Base-by-base conservation (phyloP, 2,113 vertebrate species). In the Sturnus vulgaris region DNA sequence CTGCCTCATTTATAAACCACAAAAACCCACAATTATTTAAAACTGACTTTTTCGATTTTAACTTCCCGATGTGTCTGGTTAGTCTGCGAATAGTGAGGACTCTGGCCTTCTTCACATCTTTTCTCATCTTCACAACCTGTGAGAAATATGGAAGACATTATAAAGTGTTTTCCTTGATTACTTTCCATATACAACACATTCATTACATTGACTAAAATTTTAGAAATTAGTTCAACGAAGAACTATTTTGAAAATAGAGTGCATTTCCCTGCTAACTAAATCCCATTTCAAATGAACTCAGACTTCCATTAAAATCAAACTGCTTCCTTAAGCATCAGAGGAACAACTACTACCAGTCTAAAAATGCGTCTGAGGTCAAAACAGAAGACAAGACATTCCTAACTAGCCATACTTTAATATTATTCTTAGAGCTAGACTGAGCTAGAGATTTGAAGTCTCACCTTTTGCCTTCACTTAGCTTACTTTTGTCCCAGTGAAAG, bases 51-150 rank as follows among this genome's bases (percentile, higher is more conserved):
- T 98, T 99, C 28, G 98, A 97, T 95, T 99, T 99, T 55, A 99
- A 94, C n/a, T 96, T 97, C 6, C 78, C 15, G 1, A 99, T 98
- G 88, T 99, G 98, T 50, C 99, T 98, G 11, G 98, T 98, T 86
- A 99, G 95, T 96, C 98, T 99, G 83, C 99, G 98, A 95, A 99
- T 98, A 91, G 98, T 97, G 88, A 99, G 92, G 69, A 98, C 98
- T 96, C 98, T 98, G 52, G 98, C 97, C 94, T 98, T 98, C 97
- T 99, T 99, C 93, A 99, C 98, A 94, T 99, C 99, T 97, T 98
- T 99, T 95, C 99, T 99, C 99, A 99, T 98, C 97, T 98, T 99
- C 95, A 99, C 99, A 95, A 99, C 99, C 98, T 99, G 98, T 98
- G 64, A 98, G 92, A 59, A 97, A 97, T 60, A 96, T 69, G 22